phyloP scores from a whole-genome alignment of 2,113 vertebrate genomes.

The Lepisosteus osseus region DNA sequence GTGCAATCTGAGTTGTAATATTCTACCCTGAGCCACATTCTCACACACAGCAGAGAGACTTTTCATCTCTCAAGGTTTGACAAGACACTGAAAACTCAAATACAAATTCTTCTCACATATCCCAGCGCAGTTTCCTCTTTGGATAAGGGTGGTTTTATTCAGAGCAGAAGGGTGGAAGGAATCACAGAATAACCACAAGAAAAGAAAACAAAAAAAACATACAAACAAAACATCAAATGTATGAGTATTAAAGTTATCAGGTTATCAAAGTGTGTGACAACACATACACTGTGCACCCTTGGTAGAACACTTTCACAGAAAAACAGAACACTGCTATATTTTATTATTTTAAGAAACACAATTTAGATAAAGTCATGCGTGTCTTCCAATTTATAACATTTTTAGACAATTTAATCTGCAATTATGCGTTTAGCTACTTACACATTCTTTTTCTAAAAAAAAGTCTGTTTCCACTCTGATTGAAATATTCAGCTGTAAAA shows the following conservation, averaged over 20 bases:
- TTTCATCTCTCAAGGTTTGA: neutral
- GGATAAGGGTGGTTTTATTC: slow-evolving; percentile 39
- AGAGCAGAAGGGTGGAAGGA: slow-evolving; percentile 56
- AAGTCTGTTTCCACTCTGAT: neutral
- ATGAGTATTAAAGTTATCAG: slow-evolving; percentile 40
- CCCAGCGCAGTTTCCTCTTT: slow-evolving; percentile 99
- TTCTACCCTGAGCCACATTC: neutral
- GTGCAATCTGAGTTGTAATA: neutral
- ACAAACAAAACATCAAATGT: slow-evolving; percentile 56
- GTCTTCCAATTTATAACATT: too few relatives aligned
- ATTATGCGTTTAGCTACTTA: too few relatives aligned
- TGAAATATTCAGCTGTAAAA: neutral
- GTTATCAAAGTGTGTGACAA: slow-evolving; percentile 52
- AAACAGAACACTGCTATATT: neutral
- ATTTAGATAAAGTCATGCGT: too few relatives aligned
- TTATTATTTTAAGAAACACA: neutral
- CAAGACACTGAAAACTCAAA: slow-evolving; percentile 47
- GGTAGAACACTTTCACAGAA: too few relatives aligned
- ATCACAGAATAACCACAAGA: slow-evolving; percentile 57
- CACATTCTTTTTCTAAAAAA: too few relatives aligned
- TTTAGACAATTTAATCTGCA: too few relatives aligned
- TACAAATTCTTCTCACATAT: slow-evolving; percentile 89
- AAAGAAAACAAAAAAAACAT: slow-evolving; percentile 38
- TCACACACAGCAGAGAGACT: neutral
- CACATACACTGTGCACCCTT: slow-evolving; percentile 14